These are phyloP conservation scores for Phalacrocorax carbo DNA, from an alignment of 2,113 vertebrate species.

Conservation along the genomic window DNA sequence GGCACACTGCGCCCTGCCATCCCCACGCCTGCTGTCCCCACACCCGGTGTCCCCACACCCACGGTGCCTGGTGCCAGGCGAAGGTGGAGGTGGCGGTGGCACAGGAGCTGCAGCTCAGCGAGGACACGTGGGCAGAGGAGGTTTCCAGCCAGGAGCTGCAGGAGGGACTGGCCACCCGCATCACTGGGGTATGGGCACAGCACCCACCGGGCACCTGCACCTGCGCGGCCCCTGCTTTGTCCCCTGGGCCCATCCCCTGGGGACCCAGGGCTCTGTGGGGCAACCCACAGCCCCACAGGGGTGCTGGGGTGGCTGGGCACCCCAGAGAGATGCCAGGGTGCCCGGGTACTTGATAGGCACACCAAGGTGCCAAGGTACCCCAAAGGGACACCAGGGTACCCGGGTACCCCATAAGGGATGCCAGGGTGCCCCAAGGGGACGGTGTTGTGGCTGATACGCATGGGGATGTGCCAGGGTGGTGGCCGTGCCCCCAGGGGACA, in stretches of 20 bases:
- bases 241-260: not conserved
- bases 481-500: rapidly evolving
- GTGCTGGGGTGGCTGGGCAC: not conserved
- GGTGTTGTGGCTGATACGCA: not conserved
- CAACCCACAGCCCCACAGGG: not conserved
- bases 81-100: constrained; percentile 17
- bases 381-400: no score
- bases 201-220: not conserved
- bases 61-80: not conserved
- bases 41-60: rapidly evolving
- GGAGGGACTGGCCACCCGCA: not conserved
- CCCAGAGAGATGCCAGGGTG: not conserved
- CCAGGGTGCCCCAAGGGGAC: not conserved
- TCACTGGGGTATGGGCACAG: not conserved
- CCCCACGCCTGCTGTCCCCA: not conserved
- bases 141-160: not conserved
- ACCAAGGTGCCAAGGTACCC: no score
- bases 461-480: rapidly evolving
- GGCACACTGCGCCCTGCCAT: rapidly evolving
- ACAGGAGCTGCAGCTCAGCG: constrained; percentile 21
- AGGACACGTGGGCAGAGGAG: constrained; percentile 16
- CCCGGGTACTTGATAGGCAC: no score
- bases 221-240: rapidly evolving
- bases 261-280: not conserved
- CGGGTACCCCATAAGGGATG: not conserved